Conservation (phyloP, 2,113 vertebrate genomes). For the Sisor rabdophorus region DNA sequence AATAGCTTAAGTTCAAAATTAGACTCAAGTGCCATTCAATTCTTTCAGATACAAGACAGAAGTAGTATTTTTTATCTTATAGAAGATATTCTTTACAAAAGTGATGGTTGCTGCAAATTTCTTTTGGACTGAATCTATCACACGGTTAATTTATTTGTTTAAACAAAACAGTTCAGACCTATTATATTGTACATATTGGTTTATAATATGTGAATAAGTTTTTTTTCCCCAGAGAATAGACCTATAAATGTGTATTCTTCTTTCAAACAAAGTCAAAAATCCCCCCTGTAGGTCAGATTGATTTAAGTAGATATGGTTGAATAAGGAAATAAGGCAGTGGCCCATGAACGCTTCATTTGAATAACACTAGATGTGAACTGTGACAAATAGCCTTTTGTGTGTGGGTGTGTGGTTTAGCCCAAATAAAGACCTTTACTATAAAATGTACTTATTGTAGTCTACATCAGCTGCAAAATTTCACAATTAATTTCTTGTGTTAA, state of each 20-base stretch:
- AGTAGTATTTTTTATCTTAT: not conserved
- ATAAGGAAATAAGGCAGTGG: slow-evolving; percentile 35
- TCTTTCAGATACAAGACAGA: not conserved
- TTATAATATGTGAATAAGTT: not conserved
- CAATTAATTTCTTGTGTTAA: not conserved
- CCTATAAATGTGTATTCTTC: not conserved
- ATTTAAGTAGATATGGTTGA: slow-evolving; percentile 29
- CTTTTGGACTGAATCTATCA: not conserved
- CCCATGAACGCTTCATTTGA: slow-evolving; percentile 37
- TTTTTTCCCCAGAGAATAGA: not conserved
- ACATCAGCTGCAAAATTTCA: not conserved
- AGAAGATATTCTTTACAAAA: not conserved
- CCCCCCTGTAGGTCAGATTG: slow-evolving; percentile 6
- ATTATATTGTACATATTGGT: slow-evolving; percentile 7
- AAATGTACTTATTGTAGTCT: not conserved
- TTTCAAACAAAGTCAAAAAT: slow-evolving; percentile 20
- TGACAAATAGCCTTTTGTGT: slow-evolving; percentile 24
- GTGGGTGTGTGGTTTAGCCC: not conserved
- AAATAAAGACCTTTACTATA: not conserved
- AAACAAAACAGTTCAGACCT: not conserved
- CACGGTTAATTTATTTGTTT: not conserved
- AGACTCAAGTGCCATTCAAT: not conserved
- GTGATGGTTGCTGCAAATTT: not conserved
- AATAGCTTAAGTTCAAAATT: not conserved
- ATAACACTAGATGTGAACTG: slow-evolving; percentile 22